Percentiles rank a stretch among this genome's conserved stretches.
Conservation (phyloP, 2,113 vertebrate species). For the Erythrolamprus reginae region DNA sequence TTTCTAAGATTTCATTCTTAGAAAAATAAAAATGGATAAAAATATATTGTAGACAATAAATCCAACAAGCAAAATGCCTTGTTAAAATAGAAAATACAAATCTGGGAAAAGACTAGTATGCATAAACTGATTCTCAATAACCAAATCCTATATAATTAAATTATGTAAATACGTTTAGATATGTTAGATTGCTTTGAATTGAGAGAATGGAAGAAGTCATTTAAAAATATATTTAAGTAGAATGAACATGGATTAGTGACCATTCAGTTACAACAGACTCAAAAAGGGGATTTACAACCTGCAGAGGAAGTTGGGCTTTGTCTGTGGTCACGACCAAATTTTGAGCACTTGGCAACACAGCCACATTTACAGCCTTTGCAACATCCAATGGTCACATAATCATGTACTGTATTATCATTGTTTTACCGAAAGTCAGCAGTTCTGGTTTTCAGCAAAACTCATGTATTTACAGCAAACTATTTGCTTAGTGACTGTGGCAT, state of each 20-base stretch:
- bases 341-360: too few species aligned
- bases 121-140: background rate
- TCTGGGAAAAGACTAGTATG: background rate
- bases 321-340: too few species aligned
- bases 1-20: background rate
- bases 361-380: too few species aligned
- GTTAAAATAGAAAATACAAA: background rate
- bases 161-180: background rate
- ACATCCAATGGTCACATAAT: background rate
- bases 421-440: background rate
- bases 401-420: background rate
- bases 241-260: background rate
- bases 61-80: background rate
- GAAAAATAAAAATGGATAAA: background rate
- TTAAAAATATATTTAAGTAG: background rate
- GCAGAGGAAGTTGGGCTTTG: too few species aligned
- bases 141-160: background rate
- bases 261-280: too few species aligned
- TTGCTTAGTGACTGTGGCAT: background rate
- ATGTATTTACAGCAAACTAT: background rate
- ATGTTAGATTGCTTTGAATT: background rate
- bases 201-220: background rate
- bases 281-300: too few species aligned
- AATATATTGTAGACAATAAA: background rate
- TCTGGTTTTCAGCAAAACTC: background rate